A percentile compares a stretch with the other conserved stretches of the same genome.
These are phyloP conservation scores for Eristalinus sepulchralis DNA, from an alignment of 2,888 invertebrate species.

Conservation along the genomic window DNA sequence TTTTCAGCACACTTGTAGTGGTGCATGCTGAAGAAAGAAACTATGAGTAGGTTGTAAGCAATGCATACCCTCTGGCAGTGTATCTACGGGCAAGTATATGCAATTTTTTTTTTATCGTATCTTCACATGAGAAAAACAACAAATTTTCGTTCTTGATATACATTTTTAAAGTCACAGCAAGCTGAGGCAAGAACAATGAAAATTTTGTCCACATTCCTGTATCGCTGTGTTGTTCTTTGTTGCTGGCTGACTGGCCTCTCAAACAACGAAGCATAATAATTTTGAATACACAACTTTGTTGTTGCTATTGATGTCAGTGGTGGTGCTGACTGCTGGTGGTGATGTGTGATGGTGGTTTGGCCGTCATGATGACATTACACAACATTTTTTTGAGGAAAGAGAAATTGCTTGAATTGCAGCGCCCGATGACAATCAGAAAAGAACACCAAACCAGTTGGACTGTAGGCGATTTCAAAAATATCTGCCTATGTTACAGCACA, in stretches of 20 bases:
- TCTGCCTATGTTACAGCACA: slow-evolving; percentile 58
- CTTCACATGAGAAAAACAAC: background rate
- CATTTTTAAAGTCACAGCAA: background rate
- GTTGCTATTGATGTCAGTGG: background rate
- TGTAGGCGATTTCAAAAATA: slow-evolving; percentile 44
- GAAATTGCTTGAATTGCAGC: slow-evolving; percentile 44
- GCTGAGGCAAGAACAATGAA: slow-evolving; percentile 2
- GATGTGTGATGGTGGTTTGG: background rate
- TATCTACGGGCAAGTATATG: slow-evolving; percentile 29
- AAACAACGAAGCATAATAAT: slow-evolving; percentile 4
- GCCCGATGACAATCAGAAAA: slow-evolving; percentile 24
- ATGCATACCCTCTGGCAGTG: slow-evolving; percentile 40
- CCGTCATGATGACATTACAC: slow-evolving; percentile 55
- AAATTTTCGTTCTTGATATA: slow-evolving; percentile 24
- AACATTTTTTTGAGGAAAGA: slow-evolving; percentile 47
- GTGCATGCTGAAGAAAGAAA: slow-evolving; percentile 44
- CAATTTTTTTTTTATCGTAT: slow-evolving; percentile 32
- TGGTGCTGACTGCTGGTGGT: background rate
- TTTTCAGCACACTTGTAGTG: slow-evolving; percentile 35
- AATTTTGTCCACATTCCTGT: slow-evolving; percentile 27
- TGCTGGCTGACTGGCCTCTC: background rate
- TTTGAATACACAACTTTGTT: background rate
- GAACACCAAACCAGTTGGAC: slow-evolving; percentile 33
- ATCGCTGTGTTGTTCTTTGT: slow-evolving; percentile 15
- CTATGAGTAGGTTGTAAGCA: slow-evolving; percentile 52